phyloP scores from a whole-genome alignment of 2,888 invertebrate genomes.

The Sphaerophoria rueppellii region DNA sequence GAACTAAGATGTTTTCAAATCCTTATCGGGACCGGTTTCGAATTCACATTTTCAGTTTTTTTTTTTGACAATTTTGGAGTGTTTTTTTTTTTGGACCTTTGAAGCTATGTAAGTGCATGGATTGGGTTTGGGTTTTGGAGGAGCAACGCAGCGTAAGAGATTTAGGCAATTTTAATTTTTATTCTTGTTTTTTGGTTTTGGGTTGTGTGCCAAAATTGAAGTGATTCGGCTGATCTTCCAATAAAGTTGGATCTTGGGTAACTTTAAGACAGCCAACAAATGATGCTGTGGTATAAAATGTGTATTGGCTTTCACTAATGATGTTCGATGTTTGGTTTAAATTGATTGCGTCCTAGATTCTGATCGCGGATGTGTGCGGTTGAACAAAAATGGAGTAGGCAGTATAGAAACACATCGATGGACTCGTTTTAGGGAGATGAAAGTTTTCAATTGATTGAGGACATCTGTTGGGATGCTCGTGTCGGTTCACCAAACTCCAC shows the following conservation, averaged over 20 bases:
- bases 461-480: too few species aligned
- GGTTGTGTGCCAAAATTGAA: conserved; percentile 61
- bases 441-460: conserved; percentile 33
- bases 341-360: conserved; percentile 72
- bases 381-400: conserved; percentile 27
- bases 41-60: conserved; percentile 13
- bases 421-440: conserved; percentile 20
- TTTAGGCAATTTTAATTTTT: conserved; percentile 31
- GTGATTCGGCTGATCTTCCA: conserved; percentile 50
- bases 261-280: conserved; percentile 30
- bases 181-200: conserved; percentile 37
- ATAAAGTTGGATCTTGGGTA: conserved; percentile 20
- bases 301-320: conserved; percentile 58
- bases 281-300: conserved; percentile 28
- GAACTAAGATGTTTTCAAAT: conserved; percentile 73
- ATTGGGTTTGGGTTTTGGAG: conserved; percentile 10
- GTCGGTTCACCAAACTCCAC: too few species aligned
- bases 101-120: conserved; percentile 59
- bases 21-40: conserved; percentile 70
- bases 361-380: conserved; percentile 52
- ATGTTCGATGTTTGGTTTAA: conserved; percentile 64
- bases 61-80: conserved; percentile 7
- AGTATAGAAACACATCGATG: neutral
- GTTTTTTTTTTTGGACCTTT: neutral
- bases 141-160: conserved; percentile 37